Conservation (phyloP, 2,797 vertebrate genomes). For the Mus caroli region DNA sequence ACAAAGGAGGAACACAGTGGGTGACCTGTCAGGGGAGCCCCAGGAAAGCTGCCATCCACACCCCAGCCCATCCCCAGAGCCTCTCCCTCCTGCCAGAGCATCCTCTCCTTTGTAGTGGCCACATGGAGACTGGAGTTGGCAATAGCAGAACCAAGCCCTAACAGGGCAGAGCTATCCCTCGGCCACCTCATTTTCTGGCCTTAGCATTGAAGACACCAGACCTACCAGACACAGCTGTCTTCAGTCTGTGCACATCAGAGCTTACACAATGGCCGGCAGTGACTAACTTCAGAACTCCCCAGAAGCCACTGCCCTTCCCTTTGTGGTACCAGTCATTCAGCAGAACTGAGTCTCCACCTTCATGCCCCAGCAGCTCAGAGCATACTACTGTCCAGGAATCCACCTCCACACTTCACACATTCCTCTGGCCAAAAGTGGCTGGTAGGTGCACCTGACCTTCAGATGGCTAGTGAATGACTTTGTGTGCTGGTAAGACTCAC, state of each 20-base stretch:
- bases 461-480: background rate
- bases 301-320: background rate
- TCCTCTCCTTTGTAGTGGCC: background rate
- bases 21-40: background rate
- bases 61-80: background rate
- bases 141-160: background rate
- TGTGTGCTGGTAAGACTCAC: background rate
- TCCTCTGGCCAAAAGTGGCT: background rate
- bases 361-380: background rate
- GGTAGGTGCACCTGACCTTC: no score
- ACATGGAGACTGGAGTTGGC: background rate
- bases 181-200: background rate
- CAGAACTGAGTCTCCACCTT: background rate
- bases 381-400: background rate
- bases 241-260: background rate
- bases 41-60: background rate
- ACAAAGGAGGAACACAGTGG: background rate
- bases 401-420: fast-evolving
- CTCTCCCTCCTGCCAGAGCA: background rate
- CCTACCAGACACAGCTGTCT: background rate
- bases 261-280: background rate
- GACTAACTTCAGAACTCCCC: no score
- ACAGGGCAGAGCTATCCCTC: background rate
- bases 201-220: background rate
- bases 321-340: background rate